Evolutionary conservation across 2,113 vertebrate genomes (phyloP).

Genomic region (Notiomystis cincta): DNA sequence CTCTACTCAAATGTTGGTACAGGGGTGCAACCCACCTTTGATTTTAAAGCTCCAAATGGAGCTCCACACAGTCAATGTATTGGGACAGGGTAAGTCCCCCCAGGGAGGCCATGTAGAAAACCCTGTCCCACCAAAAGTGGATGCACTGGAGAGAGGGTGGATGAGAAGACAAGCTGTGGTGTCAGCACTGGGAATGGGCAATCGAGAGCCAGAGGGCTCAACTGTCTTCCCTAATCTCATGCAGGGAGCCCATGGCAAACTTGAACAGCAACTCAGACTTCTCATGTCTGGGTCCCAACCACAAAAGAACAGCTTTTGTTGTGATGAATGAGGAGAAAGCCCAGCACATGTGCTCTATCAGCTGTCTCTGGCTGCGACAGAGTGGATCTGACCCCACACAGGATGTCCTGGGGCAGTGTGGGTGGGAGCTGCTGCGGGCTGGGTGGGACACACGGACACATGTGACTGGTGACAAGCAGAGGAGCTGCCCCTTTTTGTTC

Average conservation of each 20-base stretch:
- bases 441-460: not conserved
- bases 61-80: not conserved
- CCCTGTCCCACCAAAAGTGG: not conserved
- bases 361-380: not conserved
- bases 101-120: fast-evolving
- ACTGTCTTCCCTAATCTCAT: not conserved
- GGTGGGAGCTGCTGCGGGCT: not conserved
- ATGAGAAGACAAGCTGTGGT: not conserved
- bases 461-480: not conserved
- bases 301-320: not conserved
- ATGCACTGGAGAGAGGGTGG: not conserved
- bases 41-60: not conserved
- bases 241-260: not conserved
- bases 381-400: fast-evolving
- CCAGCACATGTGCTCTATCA: not conserved
- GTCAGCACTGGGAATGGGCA: not conserved
- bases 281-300: not conserved
- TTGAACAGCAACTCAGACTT: not conserved
- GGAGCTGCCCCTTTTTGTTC: not conserved
- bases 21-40: not conserved
- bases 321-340: not conserved
- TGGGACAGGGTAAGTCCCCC: not conserved
- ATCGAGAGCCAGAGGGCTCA: not conserved
- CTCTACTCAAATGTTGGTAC: not conserved
- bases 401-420: not conserved